Conservation (phyloP, 2,888 invertebrate genomes). For the Hoplodrina ambigua region DNA sequence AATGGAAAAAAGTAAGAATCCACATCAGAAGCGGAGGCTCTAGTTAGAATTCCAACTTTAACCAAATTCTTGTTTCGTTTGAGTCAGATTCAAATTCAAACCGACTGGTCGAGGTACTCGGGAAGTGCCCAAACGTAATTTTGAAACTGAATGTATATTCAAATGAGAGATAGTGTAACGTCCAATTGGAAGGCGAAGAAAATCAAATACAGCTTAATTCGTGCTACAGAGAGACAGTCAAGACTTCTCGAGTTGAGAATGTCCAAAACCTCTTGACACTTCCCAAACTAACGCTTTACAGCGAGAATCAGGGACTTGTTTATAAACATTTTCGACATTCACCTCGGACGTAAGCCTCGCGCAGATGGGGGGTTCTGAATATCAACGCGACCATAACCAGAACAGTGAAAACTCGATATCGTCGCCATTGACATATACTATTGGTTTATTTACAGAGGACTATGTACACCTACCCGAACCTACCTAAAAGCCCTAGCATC, state of each 20-base stretch:
- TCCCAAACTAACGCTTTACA: background rate
- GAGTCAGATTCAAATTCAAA: background rate
- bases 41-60: background rate
- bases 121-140: slow-evolving; percentile 14
- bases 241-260: slow-evolving; percentile 18
- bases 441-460: too few relatives aligned
- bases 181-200: slow-evolving; percentile 20
- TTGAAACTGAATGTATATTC: too few relatives aligned
- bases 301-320: background rate
- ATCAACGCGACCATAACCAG: too few relatives aligned
- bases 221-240: slow-evolving; percentile 35
- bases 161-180: slow-evolving; percentile 16
- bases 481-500: background rate
- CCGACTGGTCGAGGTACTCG: background rate
- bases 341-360: too few relatives aligned
- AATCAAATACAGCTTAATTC: slow-evolving; percentile 36
- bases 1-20: background rate
- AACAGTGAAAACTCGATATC: too few relatives aligned
- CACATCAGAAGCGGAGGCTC: background rate
- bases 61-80: background rate
- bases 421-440: too few relatives aligned
- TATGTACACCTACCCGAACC: too few relatives aligned
- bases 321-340: too few relatives aligned
- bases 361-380: too few relatives aligned
- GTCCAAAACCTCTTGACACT: slow-evolving; percentile 2